Evolutionary conservation across 1,140 invertebrate genomes (phyloP).

Genomic region (Calephelis virginiensis): DNA sequence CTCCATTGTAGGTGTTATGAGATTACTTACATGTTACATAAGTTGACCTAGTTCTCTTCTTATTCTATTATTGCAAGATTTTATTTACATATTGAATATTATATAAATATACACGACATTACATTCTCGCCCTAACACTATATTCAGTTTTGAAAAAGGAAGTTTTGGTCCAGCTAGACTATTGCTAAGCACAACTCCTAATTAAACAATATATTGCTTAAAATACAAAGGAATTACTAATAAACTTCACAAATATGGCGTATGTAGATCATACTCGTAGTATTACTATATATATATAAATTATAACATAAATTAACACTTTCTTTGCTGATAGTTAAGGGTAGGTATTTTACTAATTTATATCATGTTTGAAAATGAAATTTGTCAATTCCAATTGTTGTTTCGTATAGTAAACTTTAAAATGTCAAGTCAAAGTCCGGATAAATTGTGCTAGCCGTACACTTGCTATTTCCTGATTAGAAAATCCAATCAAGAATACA

Average conservation of each 20-base stretch:
- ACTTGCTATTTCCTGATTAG: too few relatives aligned
- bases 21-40: conserved; percentile 64
- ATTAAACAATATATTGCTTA: conserved; percentile 9
- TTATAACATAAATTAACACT: too few relatives aligned
- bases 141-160: conserved; percentile 45
- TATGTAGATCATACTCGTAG: too few relatives aligned
- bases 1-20: conserved; percentile 44
- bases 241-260: neutral
- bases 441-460: too few relatives aligned
- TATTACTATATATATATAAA: too few relatives aligned
- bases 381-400: too few relatives aligned
- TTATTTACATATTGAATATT: conserved; percentile 66
- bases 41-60: conserved; percentile 33
- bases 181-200: conserved; percentile 69
- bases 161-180: conserved; percentile 77
- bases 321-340: too few relatives aligned
- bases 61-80: conserved; percentile 67
- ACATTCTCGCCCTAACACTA: conserved; percentile 16
- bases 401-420: too few relatives aligned
- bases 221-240: conserved; percentile 7
- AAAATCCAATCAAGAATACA: too few relatives aligned
- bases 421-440: too few relatives aligned
- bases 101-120: conserved; percentile 55
- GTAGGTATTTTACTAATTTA: too few relatives aligned
- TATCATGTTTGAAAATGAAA: too few relatives aligned